A percentile compares a stretch with the other conserved stretches of the same genome.
Evolutionary conservation across 2,888 invertebrate genomes (phyloP).

Genomic region (Caenorhabditis sp.): DNA sequence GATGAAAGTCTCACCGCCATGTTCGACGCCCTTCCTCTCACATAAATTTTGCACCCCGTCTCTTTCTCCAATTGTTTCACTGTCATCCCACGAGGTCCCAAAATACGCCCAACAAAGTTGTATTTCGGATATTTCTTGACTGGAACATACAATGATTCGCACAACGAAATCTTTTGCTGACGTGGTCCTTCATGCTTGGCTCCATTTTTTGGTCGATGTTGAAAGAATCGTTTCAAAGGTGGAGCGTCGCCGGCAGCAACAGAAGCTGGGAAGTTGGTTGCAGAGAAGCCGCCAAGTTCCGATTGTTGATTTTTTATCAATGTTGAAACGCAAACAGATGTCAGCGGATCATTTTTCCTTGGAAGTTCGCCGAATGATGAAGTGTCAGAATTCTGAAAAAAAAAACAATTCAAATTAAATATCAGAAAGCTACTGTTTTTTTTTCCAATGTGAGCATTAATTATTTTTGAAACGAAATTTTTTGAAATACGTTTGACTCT

Average conservation of each 20-base stretch:
- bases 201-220: not conserved
- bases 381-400: not conserved
- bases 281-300: not conserved
- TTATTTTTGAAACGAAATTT: no score
- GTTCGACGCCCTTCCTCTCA: conserved; percentile 29
- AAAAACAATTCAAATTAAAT: not conserved
- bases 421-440: no score
- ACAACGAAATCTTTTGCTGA: conserved; percentile 9
- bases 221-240: not conserved
- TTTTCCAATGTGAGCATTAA: no score
- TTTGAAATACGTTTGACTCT: no score
- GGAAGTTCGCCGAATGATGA: not conserved
- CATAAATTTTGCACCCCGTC: conserved; percentile 99
- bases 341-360: not conserved
- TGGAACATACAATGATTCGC: conserved; percentile 25
- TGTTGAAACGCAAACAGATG: not conserved
- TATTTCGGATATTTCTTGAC: conserved; percentile 76
- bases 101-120: conserved; percentile 98
- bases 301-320: not conserved
- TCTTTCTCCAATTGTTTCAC: conserved; percentile 99
- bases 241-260: not conserved
- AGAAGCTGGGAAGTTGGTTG: not conserved
- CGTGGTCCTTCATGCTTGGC: not conserved
- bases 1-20: conserved; percentile 5
- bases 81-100: conserved; percentile 99